Evolutionary conservation across 2,113 vertebrate species (phyloP).

Genomic region (Sardina pilchardus): DNA sequence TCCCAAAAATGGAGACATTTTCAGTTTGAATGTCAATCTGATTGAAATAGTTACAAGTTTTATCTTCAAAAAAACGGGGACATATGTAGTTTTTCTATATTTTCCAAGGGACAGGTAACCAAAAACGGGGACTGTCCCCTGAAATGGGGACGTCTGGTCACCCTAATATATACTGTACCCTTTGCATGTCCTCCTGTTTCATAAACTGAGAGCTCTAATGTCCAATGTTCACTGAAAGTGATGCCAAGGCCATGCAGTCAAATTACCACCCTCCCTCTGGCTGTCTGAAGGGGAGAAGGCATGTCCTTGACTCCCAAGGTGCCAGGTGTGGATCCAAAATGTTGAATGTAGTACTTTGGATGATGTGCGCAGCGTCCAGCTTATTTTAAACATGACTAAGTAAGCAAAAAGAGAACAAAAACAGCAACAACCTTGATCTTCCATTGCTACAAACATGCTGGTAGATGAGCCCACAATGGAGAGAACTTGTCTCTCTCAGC

Average conservation of each 20-base stretch:
- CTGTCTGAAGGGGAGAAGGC: neutral
- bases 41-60: too few species aligned
- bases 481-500: constrained; percentile 10
- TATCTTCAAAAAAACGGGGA: too few species aligned
- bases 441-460: neutral
- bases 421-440: constrained; percentile 5
- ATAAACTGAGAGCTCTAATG: neutral
- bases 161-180: too few species aligned
- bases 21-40: too few species aligned
- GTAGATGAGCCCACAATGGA: neutral
- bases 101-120: too few species aligned
- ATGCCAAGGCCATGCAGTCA: neutral
- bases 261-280: neutral
- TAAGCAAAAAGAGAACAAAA: neutral
- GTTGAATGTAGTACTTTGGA: neutral
- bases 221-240: neutral
- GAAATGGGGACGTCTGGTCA: too few species aligned
- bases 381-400: neutral
- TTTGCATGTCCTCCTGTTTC: too few species aligned
- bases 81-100: too few species aligned
- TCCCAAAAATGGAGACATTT: too few species aligned
- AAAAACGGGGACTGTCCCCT: too few species aligned
- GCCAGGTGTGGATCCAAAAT: neutral
- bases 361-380: neutral
- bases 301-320: neutral